Percentiles rank a stretch among this genome's conserved stretches.
These are phyloP conservation scores for Bactericera cockerelli DNA, from an alignment of 1,140 invertebrate genomes.

Conservation along the genomic window DNA sequence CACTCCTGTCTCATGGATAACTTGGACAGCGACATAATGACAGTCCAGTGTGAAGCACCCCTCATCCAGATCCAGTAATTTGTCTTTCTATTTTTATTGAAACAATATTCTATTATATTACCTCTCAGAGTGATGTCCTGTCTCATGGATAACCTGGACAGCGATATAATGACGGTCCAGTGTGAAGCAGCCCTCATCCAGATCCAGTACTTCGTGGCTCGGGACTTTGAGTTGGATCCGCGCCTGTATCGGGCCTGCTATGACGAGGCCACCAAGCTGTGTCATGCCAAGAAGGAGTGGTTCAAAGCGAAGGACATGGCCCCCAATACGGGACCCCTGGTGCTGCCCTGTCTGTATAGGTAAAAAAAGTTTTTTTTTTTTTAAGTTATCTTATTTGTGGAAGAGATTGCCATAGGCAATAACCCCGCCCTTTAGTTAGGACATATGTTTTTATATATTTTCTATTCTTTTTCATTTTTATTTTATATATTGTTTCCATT, in stretches of 20 bases:
- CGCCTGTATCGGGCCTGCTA: constrained; percentile 75
- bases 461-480: no score
- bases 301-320: constrained; percentile 41
- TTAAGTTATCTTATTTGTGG: no score
- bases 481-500: no score
- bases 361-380: constrained; percentile 34
- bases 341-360: constrained; percentile 82
- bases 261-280: constrained; percentile 65
- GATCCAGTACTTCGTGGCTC: constrained; percentile 91
- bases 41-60: constrained; percentile 71
- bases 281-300: constrained; percentile 68
- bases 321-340: constrained; percentile 54
- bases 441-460: no score
- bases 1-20: constrained; percentile 93
- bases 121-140: constrained; percentile 73
- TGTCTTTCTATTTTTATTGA: no score
- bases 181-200: constrained; percentile 85
- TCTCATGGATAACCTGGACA: constrained; percentile 79
- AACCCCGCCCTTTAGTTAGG: no score
- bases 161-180: constrained; percentile 63
- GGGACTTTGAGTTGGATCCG: constrained; percentile 87
- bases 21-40: constrained; percentile 71
- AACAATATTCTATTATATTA: no score
- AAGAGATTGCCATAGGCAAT: no score
- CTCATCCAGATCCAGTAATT: constrained; percentile 96